Conservation (phyloP, 1,140 invertebrate genomes). For the Drosophila eugracilis region DNA sequence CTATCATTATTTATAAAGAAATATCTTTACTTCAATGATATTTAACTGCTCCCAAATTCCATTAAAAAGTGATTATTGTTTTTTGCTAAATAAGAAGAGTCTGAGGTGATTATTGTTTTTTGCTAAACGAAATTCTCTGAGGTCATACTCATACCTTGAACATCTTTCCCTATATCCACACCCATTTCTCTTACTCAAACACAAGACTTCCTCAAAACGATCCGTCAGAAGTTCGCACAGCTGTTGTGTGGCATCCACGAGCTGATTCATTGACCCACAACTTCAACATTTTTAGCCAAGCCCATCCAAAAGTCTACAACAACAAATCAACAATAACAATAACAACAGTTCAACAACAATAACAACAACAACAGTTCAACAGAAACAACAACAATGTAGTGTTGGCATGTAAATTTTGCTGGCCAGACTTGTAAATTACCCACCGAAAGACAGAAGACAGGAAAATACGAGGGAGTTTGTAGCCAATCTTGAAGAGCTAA, state of each 20-base stretch:
- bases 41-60: constrained; percentile 26
- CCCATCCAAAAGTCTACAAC: constrained; percentile 18
- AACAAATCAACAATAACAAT: constrained; percentile 5
- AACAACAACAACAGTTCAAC: constrained; percentile 26
- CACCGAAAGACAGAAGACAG: constrained; percentile 47
- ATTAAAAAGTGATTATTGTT: neutral
- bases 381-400: constrained; percentile 38
- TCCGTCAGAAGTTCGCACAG: constrained; percentile 63
- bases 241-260: constrained; percentile 60
- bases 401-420: constrained; percentile 66
- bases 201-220: constrained; percentile 22
- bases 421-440: constrained; percentile 73
- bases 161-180: constrained; percentile 12
- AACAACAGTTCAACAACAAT: constrained; percentile 15
- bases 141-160: constrained; percentile 26
- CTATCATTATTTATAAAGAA: too few relatives aligned
- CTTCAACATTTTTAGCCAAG: constrained; percentile 49
- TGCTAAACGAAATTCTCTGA: constrained; percentile 6
- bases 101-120: too few relatives aligned
- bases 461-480: constrained; percentile 12
- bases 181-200: constrained; percentile 20
- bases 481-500: constrained; percentile 24
- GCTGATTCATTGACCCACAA: constrained; percentile 77
- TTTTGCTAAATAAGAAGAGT: too few relatives aligned
- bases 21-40: too few relatives aligned